Conservation (phyloP, 2,113 vertebrate species). For the Hippocampus guttulatus region DNA sequence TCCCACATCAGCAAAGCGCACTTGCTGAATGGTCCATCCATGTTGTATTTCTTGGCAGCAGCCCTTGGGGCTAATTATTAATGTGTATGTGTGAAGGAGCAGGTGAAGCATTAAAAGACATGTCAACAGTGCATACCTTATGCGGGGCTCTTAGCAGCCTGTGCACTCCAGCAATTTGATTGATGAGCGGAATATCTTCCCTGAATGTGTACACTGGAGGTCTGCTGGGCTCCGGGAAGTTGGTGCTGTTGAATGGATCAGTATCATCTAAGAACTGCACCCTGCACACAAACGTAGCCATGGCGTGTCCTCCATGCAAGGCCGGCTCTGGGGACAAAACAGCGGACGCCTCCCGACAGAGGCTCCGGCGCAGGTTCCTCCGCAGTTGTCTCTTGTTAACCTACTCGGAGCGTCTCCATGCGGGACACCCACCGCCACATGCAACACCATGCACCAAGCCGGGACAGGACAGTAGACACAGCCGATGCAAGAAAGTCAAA, state of each 20-base stretch:
- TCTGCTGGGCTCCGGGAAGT: slow-evolving; percentile 92
- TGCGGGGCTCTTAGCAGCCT: slow-evolving; percentile 89
- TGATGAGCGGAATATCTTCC: slow-evolving; percentile 87
- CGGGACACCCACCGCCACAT: not conserved
- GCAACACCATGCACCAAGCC: not conserved
- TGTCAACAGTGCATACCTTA: slow-evolving; percentile 76
- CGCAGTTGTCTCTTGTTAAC: not conserved
- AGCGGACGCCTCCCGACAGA: slow-evolving; percentile 53
- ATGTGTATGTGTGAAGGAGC: slow-evolving; percentile 10
- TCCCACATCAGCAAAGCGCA: slow-evolving; percentile 20
- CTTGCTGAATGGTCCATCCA: slow-evolving; percentile 17
- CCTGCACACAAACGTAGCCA: slow-evolving; percentile 89
- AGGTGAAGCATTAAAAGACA: not conserved
- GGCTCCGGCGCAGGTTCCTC: slow-evolving; percentile 26
- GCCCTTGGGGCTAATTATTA: slow-evolving; percentile 44
- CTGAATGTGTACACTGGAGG: slow-evolving; percentile 91
- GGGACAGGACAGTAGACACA: slow-evolving; percentile 17
- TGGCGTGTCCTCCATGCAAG: slow-evolving; percentile 82
- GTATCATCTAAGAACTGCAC: slow-evolving; percentile 97
- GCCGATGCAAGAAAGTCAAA: slow-evolving; percentile 21
- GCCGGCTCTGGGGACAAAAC: slow-evolving; percentile 41
- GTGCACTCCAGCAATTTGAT: slow-evolving; percentile 89
- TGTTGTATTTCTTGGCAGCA: slow-evolving; percentile 39
- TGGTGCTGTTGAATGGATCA: slow-evolving; percentile 97
- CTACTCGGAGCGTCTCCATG: slow-evolving; percentile 10